A percentile compares a stretch with the other conserved stretches of the same genome.
Evolutionary conservation across 92 coral and sea anemone species (phyloP).

Genomic region (Desmophyllum pertusum): DNA sequence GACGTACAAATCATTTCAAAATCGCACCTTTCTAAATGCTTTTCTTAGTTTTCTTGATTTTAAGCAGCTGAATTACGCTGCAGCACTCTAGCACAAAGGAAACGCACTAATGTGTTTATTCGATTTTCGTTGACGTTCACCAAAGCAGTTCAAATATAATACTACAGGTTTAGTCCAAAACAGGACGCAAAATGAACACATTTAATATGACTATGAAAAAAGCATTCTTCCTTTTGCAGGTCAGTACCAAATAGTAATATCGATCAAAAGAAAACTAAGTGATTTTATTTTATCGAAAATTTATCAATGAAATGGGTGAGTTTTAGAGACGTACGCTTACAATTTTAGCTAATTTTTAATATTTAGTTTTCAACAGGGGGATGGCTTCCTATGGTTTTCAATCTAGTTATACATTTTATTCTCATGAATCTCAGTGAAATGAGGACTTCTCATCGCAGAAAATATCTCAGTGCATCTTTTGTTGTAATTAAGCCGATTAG

Average conservation of each 20-base stretch:
- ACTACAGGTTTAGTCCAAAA: background rate
- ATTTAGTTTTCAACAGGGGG: no score
- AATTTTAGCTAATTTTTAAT: background rate
- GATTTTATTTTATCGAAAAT: background rate
- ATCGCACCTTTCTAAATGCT: conserved; percentile 8
- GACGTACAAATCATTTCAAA: background rate
- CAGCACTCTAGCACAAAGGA: background rate
- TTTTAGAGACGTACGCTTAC: background rate
- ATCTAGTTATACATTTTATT: no score
- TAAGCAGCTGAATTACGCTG: conserved; percentile 25
- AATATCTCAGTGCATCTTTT: background rate
- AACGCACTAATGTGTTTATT: conserved; percentile 38
- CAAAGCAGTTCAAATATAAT: background rate
- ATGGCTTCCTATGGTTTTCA: no score
- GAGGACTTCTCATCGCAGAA: background rate
- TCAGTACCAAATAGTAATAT: no score
- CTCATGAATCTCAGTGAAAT: no score
- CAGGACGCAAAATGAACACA: background rate
- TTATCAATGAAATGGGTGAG: no score
- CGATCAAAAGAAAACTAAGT: background rate
- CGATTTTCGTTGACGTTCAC: background rate
- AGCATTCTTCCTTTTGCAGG: conserved; percentile 23
- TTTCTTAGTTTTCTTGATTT: background rate
- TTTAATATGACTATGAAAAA: background rate
- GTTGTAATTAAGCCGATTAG: no score